Percentiles rank a stretch among this genome's conserved stretches.
phyloP scores from a whole-genome alignment of 2,888 invertebrate species.

The Megamerina dolium region DNA sequence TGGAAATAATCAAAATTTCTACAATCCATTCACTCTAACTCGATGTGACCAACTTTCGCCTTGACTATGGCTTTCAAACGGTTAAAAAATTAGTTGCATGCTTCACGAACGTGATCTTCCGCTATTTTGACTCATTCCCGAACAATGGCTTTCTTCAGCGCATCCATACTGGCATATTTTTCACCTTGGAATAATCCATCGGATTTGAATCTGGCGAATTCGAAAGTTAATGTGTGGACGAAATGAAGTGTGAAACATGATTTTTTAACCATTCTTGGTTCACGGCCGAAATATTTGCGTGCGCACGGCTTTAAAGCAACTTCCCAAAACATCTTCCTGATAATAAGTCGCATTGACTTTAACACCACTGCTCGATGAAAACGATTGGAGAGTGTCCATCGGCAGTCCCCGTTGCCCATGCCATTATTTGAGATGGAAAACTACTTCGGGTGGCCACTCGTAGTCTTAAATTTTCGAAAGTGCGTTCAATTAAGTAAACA shows the following conservation, averaged over 20 bases:
- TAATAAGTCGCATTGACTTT: too few species aligned
- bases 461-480: neutral
- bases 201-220: neutral
- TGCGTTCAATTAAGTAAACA: neutral
- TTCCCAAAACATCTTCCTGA: neutral
- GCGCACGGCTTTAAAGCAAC: neutral
- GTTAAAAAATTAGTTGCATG: too few species aligned
- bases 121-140: neutral
- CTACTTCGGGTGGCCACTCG: neutral
- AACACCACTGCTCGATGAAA: neutral
- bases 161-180: neutral
- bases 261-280: neutral
- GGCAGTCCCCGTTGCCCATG: neutral
- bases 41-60: too few species aligned
- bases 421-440: neutral
- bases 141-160: neutral
- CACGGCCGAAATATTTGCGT: neutral
- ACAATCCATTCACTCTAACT: too few species aligned
- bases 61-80: too few species aligned
- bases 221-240: neutral
- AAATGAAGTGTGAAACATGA: neutral
- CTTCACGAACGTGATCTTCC: neutral
- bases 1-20: too few species aligned
- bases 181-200: neutral
- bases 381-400: neutral